Evolutionary conservation across 2,797 vertebrate genomes (phyloP).

Genomic region (Acipenser ruthenus): DNA sequence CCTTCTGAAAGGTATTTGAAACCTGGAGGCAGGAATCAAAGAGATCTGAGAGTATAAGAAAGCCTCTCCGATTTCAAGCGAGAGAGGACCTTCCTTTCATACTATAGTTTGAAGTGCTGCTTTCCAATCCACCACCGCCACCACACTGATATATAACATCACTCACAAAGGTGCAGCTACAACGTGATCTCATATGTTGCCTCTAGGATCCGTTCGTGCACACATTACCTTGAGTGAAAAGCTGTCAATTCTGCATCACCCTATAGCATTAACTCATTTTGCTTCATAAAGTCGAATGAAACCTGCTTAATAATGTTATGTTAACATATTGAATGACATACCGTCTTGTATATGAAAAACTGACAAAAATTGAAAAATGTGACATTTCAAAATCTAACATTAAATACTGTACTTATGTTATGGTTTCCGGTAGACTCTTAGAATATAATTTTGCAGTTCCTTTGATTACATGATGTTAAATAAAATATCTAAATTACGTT

Average conservation of each 20-base stretch:
- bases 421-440: no score
- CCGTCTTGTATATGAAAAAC: no score
- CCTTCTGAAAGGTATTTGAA: slow-evolving; percentile 56
- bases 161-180: slow-evolving; percentile 25
- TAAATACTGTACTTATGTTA: no score
- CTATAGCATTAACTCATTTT: background rate
- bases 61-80: slow-evolving; percentile 53
- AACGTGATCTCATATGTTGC: slow-evolving; percentile 15
- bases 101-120: slow-evolving; percentile 24
- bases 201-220: slow-evolving; percentile 9
- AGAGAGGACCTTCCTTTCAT: slow-evolving; percentile 37
- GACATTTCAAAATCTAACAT: no score
- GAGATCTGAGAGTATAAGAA: slow-evolving; percentile 55
- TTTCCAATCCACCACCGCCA: slow-evolving; percentile 23
- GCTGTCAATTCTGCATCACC: slow-evolving; percentile 3
- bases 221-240: slow-evolving; percentile 4
- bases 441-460: no score
- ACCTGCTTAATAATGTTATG: no score
- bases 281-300: no score
- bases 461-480: no score
- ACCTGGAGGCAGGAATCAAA: slow-evolving; percentile 65
- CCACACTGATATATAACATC: slow-evolving; percentile 23
- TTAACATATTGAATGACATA: no score
- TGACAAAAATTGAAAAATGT: no score
- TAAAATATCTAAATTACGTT: no score